Evolutionary conservation across 2,888 invertebrate species (phyloP).

Genomic region (Orthosia gothica): DNA sequence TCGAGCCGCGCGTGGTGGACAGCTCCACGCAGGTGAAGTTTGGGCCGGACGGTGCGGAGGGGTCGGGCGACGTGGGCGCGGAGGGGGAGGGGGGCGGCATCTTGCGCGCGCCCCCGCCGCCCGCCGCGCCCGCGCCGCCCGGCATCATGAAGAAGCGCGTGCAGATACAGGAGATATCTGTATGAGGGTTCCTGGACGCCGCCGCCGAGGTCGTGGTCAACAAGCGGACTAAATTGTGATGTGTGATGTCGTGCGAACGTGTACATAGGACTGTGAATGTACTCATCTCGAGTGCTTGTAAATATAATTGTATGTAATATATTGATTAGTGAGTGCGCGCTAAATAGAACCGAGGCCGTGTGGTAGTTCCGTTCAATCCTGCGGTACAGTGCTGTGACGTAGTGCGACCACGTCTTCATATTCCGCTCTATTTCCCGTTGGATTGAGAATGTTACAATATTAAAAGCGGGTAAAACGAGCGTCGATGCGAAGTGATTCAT

Average conservation of each 20-base stretch:
- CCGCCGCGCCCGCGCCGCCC: constrained; percentile 92
- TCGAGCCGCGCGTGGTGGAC: constrained; percentile 89
- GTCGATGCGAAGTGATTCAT: constrained; percentile 63
- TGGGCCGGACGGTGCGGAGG: constrained; percentile 84
- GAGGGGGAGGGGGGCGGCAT: constrained; percentile 87
- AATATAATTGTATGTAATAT: constrained; percentile 66
- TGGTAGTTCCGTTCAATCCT: constrained; percentile 69
- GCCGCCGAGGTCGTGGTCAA: constrained; percentile 86
- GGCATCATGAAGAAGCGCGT: constrained; percentile 97
- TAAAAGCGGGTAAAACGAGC: constrained; percentile 58
- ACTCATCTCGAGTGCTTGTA: constrained; percentile 65
- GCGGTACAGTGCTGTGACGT: constrained; percentile 70
- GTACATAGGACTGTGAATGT: constrained; percentile 70
- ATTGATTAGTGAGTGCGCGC: constrained; percentile 64
- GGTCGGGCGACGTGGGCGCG: constrained; percentile 86
- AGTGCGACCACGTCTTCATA: constrained; percentile 70
- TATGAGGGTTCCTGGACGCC: constrained; percentile 92
- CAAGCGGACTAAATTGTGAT: constrained; percentile 88
- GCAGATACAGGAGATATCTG: constrained; percentile 98
- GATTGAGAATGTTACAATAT: constrained; percentile 71
- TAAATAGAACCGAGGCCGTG: constrained; percentile 70
- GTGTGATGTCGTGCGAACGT: constrained; percentile 63
- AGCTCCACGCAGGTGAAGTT: constrained; percentile 90
- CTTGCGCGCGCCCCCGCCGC: constrained; percentile 86
- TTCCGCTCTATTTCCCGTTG: constrained; percentile 72